Conservation (phyloP, 1,140 invertebrate genomes). For the Apis mellifera region Amel_HAv3.1 CM009937.2:11922001-11922500, state of each 20-base stretch:
- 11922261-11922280: background rate
- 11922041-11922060: background rate
- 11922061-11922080: constrained; percentile 12
- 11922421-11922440: constrained; percentile 26
- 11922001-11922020: constrained; percentile 46
- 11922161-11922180: background rate
- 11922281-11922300: constrained; percentile 44
- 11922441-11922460: background rate
- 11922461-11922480: constrained; percentile 26
- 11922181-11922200: constrained; percentile 45
- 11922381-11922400: too few relatives aligned
- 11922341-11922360: too few relatives aligned
- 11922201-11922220: constrained; percentile 33
- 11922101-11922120: background rate
- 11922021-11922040: background rate
- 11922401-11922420: background rate
- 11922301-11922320: constrained; percentile 33
- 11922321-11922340: background rate
- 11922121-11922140: constrained; percentile 40
- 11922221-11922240: constrained; percentile 40
- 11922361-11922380: too few relatives aligned
- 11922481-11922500: background rate
- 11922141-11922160: background rate
- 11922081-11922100: background rate
- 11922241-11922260: constrained; percentile 34